Percentiles rank a stretch among this genome's conserved stretches.
phyloP scores from a whole-genome alignment of 2,797 vertebrate species.

The Sebastolobus alascanus region DNA sequence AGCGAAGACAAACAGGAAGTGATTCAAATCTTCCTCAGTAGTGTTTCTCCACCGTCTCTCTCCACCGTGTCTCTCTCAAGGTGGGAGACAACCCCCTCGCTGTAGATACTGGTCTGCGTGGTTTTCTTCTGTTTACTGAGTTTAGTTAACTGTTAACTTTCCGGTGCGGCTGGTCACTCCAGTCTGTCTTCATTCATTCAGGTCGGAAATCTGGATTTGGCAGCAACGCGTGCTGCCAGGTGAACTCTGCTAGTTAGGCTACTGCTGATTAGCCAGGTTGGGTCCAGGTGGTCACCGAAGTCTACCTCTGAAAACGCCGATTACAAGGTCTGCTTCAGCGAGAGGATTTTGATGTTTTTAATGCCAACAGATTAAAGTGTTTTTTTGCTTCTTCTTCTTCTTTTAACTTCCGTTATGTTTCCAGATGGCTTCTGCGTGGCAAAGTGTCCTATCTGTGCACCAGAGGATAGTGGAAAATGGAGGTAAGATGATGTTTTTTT shows the following conservation, averaged over 20 bases:
- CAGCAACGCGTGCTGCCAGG: background rate
- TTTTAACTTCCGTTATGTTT: background rate
- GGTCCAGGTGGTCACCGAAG: background rate
- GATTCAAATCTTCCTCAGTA: background rate
- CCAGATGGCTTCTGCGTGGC: slow-evolving; percentile 75
- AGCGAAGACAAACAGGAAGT: slow-evolving; percentile 16
- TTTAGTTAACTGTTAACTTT: background rate
- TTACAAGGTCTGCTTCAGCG: background rate
- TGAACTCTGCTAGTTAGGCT: slow-evolving; percentile 16
- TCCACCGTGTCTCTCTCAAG: no score
- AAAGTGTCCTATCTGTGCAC: slow-evolving; percentile 65
- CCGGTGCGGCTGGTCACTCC: background rate
- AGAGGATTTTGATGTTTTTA: background rate
- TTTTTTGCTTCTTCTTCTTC: no score
- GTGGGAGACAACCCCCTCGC: background rate
- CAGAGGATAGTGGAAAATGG: slow-evolving; percentile 80
- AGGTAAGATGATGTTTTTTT: slow-evolving; percentile 60
- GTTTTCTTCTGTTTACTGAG: background rate
- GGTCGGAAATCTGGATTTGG: background rate
- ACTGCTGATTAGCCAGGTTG: background rate
- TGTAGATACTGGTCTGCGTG: no score
- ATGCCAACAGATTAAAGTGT: no score
- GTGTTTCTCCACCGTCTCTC: background rate
- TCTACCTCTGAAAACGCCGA: background rate
- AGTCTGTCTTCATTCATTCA: background rate